Base-by-base conservation (phyloP, 2,888 invertebrate genomes). In the Eupithecia abbreviata region DNA sequence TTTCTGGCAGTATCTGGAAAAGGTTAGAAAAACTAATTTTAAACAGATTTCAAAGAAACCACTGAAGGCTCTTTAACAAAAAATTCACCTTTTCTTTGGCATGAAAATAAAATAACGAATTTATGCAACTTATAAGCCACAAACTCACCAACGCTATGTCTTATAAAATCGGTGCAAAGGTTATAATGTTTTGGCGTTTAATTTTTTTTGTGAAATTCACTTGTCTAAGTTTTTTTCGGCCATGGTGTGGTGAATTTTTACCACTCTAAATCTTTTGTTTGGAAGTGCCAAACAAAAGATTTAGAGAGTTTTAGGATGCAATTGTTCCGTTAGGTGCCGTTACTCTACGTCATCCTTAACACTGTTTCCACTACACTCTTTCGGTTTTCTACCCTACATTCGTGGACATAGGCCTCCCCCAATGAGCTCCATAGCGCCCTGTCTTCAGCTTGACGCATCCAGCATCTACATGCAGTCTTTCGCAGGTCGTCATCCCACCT, bases 361-460 rank as follows among this genome's bases (percentile, higher is more conserved):
- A 43, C 67, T 67, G 43, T 67, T 67, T 67, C 67, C 67, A 67
- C 45, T n/a, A 45, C 43, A 67, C 67, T 43, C n/a, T n/a, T n/a
- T n/a, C 3, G 15, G 7, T 42, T 42, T 5, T 30, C 30, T 30
- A 30, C 30, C 30, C 30, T 30, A 30, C 30, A 30, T 30, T 30
- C 30, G 30, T 30, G 30, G 30, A 30, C 30, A 30, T 30, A 30
- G 30, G 30, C 30, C 30, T 30, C 30, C 30, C 30, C 30, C 30
- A 30, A 30, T 30, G 30, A 30, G 30, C 30, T 30, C 30, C 30
- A 30, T 30, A 30, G 30, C 30, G 30, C 30, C 30, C 30, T 30
- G 30, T 30, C 30, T 30, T 30, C 30, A 30, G 30, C 30, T 30
- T 30, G 30, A 30, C 30, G 30, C 30, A 30, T 30, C 30, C 30